A percentile compares a stretch with the other conserved stretches of the same genome.
Conservation (phyloP, 2,888 invertebrate genomes). For the Epirrita christyi region DNA sequence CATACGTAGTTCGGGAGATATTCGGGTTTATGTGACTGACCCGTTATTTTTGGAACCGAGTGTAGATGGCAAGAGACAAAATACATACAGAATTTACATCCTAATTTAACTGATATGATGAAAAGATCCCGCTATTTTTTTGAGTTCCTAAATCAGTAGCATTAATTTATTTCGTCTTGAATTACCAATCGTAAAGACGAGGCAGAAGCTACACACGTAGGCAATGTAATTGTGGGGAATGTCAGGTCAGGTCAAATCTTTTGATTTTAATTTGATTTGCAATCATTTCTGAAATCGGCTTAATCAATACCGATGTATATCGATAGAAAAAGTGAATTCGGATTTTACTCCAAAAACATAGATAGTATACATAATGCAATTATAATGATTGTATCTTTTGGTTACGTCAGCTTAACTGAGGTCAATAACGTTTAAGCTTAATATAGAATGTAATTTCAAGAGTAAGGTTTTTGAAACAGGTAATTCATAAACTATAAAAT, state of each 20-base stretch:
- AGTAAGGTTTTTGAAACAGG: slow-evolving; percentile 8
- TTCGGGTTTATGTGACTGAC: too few relatives aligned
- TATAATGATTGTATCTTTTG: not conserved
- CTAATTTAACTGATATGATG: too few relatives aligned
- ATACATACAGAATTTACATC: too few relatives aligned
- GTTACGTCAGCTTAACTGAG: slow-evolving; percentile 8
- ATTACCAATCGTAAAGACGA: not conserved
- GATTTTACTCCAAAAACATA: too few relatives aligned
- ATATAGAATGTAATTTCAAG: too few relatives aligned
- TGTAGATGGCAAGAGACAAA: too few relatives aligned
- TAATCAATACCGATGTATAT: not conserved
- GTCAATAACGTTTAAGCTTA: not conserved
- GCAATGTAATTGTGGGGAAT: not conserved
- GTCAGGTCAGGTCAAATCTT: not conserved
- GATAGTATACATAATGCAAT: not conserved
- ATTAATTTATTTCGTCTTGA: not conserved
- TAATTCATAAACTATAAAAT: slow-evolving; percentile 22
- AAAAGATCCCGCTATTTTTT: too few relatives aligned
- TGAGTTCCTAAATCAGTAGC: not conserved
- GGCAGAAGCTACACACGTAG: not conserved
- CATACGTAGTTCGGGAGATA: too few relatives aligned
- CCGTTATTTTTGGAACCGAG: too few relatives aligned
- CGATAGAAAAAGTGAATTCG: not conserved
- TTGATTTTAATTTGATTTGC: not conserved
- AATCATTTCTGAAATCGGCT: not conserved